Base-by-base conservation (phyloP, 2,888 invertebrate genomes). In the Hedya salicella region DNA sequence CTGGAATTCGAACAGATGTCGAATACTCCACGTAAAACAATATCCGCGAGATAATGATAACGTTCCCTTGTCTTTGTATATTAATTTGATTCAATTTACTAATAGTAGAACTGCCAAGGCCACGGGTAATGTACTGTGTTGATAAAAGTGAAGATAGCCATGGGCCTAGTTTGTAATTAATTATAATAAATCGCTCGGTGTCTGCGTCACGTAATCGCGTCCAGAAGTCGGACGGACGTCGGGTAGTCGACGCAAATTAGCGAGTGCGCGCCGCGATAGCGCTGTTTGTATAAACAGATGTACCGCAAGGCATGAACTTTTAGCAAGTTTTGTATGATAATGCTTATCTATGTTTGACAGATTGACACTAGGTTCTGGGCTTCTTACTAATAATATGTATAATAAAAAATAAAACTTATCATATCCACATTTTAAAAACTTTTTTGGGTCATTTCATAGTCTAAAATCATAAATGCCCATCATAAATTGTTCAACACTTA, bases 241-340 rank as follows among this genome's bases (percentile, higher is more conserved):
- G 84, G 77, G 77, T 78, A 83, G 86, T 81, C 83, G 80, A 80
- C 81, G 83, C 87, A 89, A 91, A 90, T 91, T 88, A 90, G 90
- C 86, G 88, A 88, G 85, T 91, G 91, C 86, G 83, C 87, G 78
- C 75, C 72, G 83, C 81, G 91, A 91, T 91, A 89, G 87, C 83
- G 83, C 80, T 86, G 86, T 87, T 86, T 86, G 83, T 80, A 78
- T 75, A 80, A 83, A 84, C 79, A 78, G 74, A 72, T 61, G 52
- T 70, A 83, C 79, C 70, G 44, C 72, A 80, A 78, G 74, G 71
- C 64, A 78, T 56, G 71, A 76, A 39, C 64, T 59, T 46, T 32
- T 19, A 11, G 13, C 16, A 13, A 6, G 21, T 6, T 25, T 25
- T 56, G 5, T 5, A 25, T 6, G 25, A 25, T 36, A 36, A 11